These are phyloP conservation scores for Caenorhabditis sp. DNA, from an alignment of 2,888 invertebrate species.

Conservation along the genomic window DNA sequence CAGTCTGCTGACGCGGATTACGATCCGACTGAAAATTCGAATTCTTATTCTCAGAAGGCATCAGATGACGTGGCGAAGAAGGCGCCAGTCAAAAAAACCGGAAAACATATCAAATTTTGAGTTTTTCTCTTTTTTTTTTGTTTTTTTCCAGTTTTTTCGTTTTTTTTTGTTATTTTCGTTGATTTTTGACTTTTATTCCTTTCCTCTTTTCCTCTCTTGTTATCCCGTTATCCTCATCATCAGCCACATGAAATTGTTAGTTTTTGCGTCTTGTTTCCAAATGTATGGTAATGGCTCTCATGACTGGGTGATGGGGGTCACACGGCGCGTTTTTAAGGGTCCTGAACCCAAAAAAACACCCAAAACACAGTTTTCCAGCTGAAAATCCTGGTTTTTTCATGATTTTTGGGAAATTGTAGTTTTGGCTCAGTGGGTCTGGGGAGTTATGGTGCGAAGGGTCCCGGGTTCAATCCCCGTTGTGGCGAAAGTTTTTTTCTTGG, in stretches of 20 bases:
- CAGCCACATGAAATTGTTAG: neutral
- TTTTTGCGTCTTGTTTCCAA: neutral
- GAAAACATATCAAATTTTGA: slow-evolving; percentile 64
- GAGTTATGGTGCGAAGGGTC: neutral
- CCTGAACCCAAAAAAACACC: neutral
- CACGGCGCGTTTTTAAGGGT: neutral
- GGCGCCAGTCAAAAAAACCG: slow-evolving; percentile 21
- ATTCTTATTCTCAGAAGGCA: neutral
- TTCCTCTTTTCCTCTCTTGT: slow-evolving; percentile 5
- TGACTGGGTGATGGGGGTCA: slow-evolving; percentile 18
- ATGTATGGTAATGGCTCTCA: neutral
- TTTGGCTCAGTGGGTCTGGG: slow-evolving; percentile 15
- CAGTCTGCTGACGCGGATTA: slow-evolving; percentile 63
- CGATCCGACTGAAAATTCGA: slow-evolving; percentile 48
- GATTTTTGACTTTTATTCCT: neutral
- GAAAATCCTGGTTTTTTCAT: no score
- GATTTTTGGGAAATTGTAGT: neutral
- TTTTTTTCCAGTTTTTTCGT: slow-evolving; percentile 16
- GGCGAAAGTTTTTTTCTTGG: neutral
- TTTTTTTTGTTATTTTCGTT: slow-evolving; percentile 24
- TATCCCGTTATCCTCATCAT: neutral
- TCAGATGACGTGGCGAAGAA: neutral
- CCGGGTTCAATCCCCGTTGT: neutral
- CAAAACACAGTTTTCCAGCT: no score
- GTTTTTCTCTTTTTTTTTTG: slow-evolving; percentile 2